Evolutionary conservation across 2,113 vertebrate species (phyloP).

Genomic region (Dasypus novemcinctus): DNA sequence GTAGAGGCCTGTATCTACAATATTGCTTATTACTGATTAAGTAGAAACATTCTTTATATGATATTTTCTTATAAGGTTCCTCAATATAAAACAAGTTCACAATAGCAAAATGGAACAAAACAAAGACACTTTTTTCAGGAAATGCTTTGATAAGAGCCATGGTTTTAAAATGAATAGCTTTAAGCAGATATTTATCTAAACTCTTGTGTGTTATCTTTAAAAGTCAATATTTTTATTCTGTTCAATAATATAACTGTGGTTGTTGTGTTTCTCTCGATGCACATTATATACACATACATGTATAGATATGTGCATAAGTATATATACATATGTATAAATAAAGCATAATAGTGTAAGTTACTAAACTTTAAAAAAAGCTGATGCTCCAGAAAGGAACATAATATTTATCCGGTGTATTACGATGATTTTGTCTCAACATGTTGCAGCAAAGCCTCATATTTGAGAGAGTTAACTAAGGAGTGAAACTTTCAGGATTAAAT

Average conservation of each 20-base stretch:
- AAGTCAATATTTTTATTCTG: constrained; percentile 2
- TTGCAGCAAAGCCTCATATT: neutral
- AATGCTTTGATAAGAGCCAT: neutral
- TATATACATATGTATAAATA: neutral
- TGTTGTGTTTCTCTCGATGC: neutral
- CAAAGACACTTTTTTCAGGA: neutral
- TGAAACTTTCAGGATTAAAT: neutral
- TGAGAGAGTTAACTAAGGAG: neutral
- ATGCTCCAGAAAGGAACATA: neutral
- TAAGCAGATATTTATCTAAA: neutral
- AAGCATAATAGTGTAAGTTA: neutral
- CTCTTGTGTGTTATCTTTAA: neutral
- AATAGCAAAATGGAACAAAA: neutral
- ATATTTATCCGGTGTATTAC: neutral
- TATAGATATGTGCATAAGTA: no score
- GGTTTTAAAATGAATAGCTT: neutral
- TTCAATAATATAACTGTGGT: neutral
- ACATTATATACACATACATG: no score
- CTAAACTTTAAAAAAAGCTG: neutral
- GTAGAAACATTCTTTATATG: neutral
- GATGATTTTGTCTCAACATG: neutral
- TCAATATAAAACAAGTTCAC: neutral
- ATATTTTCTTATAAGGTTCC: neutral
- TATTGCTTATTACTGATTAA: neutral
- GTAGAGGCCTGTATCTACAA: neutral